phyloP scores from a whole-genome alignment of 64 coral and sea anemone species.

The Dendrophyllia cribrosa region DNA sequence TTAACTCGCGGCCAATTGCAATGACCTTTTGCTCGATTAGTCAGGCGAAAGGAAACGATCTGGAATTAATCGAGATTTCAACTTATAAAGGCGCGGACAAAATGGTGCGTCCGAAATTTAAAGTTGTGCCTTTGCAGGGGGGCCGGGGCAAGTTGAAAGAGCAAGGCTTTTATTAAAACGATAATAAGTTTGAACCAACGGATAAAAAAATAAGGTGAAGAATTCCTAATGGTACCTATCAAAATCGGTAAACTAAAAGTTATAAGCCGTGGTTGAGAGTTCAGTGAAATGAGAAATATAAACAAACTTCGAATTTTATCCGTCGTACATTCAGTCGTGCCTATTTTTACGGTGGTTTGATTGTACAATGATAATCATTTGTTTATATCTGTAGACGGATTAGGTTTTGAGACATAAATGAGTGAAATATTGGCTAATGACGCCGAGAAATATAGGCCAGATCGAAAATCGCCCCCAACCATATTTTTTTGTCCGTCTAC shows the following conservation, averaged over 20 bases:
- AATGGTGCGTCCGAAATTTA: not conserved
- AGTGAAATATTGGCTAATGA: constrained; percentile 10
- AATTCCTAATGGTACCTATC: not conserved
- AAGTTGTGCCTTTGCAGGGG: not conserved
- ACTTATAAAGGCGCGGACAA: not conserved
- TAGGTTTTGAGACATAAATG: not conserved
- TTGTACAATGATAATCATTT: not conserved
- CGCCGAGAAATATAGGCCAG: not conserved
- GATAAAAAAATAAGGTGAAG: not conserved
- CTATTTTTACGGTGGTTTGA: not conserved
- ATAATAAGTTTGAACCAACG: not conserved
- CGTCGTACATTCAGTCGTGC: not conserved
- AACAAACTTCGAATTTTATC: not conserved
- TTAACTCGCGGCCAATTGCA: not conserved
- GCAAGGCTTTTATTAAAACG: not conserved
- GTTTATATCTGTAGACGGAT: not conserved
- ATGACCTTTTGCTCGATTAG: not conserved
- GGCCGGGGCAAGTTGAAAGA: not conserved
- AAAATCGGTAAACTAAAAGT: not conserved
- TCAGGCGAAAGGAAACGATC: not conserved
- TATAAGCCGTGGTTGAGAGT: not conserved
- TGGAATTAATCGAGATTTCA: not conserved
- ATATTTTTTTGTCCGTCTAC: constrained; percentile 12
- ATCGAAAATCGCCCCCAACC: not conserved
- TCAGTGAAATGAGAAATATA: not conserved